Evolutionary conservation across 1,140 invertebrate genomes (phyloP).

Genomic region (Bombus polaris): DNA sequence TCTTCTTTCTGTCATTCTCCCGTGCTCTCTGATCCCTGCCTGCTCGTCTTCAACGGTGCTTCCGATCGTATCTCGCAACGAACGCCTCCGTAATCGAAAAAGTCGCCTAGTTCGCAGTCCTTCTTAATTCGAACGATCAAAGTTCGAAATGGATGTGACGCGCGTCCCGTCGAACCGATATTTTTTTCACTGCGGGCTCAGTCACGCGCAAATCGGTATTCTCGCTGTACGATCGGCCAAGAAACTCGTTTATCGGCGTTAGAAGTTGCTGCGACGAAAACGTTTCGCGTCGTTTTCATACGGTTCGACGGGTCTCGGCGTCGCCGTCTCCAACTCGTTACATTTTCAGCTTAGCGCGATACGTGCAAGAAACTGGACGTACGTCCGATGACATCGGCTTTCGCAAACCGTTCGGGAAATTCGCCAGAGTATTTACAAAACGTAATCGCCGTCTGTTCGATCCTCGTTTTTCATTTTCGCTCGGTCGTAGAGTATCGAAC

Average conservation of each 20-base stretch:
- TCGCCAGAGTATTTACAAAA: no score
- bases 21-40: background rate
- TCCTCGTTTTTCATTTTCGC: no score
- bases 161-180: background rate
- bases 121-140: background rate
- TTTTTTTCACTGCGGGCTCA: background rate
- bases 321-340: conserved; percentile 3
- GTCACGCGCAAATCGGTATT: background rate
- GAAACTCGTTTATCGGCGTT: background rate
- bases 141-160: background rate
- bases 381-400: no score
- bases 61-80: background rate
- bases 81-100: background rate
- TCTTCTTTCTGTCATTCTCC: conserved; percentile 15
- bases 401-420: no score
- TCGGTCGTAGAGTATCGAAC: no score
- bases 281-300: background rate
- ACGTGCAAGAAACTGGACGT: no score
- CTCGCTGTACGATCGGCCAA: background rate
- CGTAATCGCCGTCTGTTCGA: no score
- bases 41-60: background rate
- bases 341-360: fast-evolving
- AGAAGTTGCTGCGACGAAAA: background rate
- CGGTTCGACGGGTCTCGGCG: background rate
- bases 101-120: background rate